Percentiles rank a stretch among this genome's conserved stretches.
These are phyloP conservation scores for Carlito syrichta DNA, from an alignment of 2,113 vertebrate species.

Conservation along the genomic window DNA sequence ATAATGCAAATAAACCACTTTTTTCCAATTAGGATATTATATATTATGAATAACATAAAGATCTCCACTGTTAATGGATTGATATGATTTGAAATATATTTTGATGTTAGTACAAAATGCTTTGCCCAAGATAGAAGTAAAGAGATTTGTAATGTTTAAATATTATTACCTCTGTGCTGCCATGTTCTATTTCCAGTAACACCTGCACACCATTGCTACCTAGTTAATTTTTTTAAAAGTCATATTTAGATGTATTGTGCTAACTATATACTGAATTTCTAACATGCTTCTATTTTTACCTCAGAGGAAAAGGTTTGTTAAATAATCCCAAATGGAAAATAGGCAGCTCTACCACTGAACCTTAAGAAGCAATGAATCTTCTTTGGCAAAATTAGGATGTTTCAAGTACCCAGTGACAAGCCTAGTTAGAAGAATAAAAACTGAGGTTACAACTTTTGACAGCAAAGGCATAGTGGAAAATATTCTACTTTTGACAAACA, in stretches of 20 bases:
- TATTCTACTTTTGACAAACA: background rate
- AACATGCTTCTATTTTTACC: background rate
- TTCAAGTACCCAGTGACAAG: background rate
- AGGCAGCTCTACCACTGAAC: background rate
- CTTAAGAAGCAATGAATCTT: background rate
- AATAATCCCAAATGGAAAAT: background rate
- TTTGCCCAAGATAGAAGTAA: background rate
- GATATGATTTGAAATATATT: background rate
- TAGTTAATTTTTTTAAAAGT: background rate
- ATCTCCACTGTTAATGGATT: background rate
- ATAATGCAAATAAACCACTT: background rate
- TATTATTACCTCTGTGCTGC: background rate
- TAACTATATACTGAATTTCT: background rate
- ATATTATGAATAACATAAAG: background rate
- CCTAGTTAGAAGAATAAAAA: background rate
- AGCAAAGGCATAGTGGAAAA: background rate
- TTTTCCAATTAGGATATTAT: background rate
- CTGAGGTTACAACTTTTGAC: background rate
- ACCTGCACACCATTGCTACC: background rate
- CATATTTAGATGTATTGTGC: background rate
- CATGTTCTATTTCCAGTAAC: background rate
- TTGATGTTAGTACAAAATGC: background rate
- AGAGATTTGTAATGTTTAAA: background rate
- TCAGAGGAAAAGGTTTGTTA: background rate
- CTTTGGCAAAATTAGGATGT: background rate